Conservation (phyloP, 2,888 invertebrate genomes). For the Melikaiella ostensackeni region DNA sequence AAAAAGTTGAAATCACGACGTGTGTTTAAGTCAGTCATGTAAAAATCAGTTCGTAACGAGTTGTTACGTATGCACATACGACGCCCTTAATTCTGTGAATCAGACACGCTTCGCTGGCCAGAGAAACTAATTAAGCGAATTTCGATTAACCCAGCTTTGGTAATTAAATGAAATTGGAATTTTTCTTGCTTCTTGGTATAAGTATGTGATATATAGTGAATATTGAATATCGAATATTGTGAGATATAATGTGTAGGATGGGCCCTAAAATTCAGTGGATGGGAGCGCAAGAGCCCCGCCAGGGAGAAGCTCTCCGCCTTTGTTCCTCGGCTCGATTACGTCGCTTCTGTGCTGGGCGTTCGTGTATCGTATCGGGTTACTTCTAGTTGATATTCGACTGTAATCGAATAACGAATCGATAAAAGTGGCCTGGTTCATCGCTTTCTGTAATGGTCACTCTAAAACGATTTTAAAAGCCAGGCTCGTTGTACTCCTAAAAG, state of each 20-base stretch:
- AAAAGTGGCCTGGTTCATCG: conserved; percentile 16
- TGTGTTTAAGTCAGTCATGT: conserved; percentile 14
- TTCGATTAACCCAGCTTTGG: conserved; percentile 67
- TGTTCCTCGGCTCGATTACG: conserved; percentile 33
- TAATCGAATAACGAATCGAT: conserved; percentile 49
- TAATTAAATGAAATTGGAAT: conserved; percentile 67
- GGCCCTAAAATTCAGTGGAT: not conserved
- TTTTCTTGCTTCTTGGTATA: conserved; percentile 51
- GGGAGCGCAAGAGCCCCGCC: not conserved
- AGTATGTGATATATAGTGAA: not conserved
- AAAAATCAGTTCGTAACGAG: conserved; percentile 19
- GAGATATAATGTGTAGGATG: not conserved
- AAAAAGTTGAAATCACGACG: conserved; percentile 25
- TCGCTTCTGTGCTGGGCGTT: conserved; percentile 21
- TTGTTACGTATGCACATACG: conserved; percentile 25
- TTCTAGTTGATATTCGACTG: conserved; percentile 49
- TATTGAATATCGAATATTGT: conserved; percentile 20
- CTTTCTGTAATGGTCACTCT: not conserved
- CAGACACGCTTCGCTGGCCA: conserved; percentile 27
- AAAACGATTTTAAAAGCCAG: not conserved
- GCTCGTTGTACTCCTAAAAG: not conserved
- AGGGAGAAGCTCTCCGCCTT: conserved; percentile 13
- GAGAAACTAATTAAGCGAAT: conserved; percentile 63
- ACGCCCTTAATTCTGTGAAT: conserved; percentile 25
- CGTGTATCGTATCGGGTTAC: conserved; percentile 27